Conservation (phyloP, 2,797 vertebrate species). For the Nannoperca obscura region DNA sequence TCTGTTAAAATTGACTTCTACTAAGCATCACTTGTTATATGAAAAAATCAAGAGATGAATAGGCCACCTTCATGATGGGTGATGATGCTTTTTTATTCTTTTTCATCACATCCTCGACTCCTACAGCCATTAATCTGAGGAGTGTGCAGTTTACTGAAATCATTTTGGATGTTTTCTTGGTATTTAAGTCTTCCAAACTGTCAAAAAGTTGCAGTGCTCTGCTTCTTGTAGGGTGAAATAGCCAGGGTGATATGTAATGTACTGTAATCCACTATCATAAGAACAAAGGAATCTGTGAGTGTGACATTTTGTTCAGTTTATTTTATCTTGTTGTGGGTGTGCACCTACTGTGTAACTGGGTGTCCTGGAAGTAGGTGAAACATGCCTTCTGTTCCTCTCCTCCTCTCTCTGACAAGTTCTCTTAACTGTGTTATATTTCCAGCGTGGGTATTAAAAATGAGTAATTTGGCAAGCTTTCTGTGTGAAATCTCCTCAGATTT, state of each 20-base stretch:
- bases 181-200: constrained; percentile 15
- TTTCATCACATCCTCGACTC: constrained; percentile 4
- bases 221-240: constrained; percentile 13
- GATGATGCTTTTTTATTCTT: constrained; percentile 7
- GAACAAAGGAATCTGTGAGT: constrained; percentile 38
- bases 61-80: neutral
- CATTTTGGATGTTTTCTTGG: constrained; percentile 8
- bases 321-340: constrained; percentile 75
- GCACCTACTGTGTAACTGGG: constrained; percentile 70
- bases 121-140: constrained; percentile 3
- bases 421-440: constrained; percentile 67
- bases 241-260: constrained; percentile 6
- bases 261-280: constrained; percentile 29
- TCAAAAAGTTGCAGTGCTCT: neutral
- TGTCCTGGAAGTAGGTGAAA: constrained; percentile 74
- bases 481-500: constrained; percentile 65
- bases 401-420: constrained; percentile 65
- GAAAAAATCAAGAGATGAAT: constrained; percentile 2
- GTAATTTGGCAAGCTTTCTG: constrained; percentile 69
- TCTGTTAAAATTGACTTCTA: neutral
- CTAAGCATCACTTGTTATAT: neutral
- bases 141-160: constrained; percentile 20
- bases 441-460: constrained; percentile 70
- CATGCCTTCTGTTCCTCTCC: constrained; percentile 75
- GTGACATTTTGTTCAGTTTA: constrained; percentile 66